Evolutionary conservation across 23 tunicate species (phyloP).

Genomic region (Trididemnum miniatum): DNA sequence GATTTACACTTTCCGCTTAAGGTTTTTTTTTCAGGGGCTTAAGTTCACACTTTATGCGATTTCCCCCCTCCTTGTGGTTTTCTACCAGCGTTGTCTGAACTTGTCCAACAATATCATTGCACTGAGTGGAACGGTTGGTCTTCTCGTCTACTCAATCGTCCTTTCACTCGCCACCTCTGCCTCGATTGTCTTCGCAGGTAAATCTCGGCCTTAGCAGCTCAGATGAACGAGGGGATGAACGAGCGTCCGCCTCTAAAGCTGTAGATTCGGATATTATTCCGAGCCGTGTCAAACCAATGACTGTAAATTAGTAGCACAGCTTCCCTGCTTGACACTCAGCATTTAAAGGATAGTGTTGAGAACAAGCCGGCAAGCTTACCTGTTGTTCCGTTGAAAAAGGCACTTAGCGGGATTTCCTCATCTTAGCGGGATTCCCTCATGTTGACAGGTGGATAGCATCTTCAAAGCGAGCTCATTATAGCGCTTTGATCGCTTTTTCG

Average conservation of each 20-base stretch:
- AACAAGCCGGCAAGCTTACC: too few species aligned
- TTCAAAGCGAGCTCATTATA: too few species aligned
- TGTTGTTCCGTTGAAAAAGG: too few species aligned
- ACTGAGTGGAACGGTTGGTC: conserved; percentile 22
- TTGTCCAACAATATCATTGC: conserved; percentile 33
- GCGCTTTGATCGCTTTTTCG: too few species aligned
- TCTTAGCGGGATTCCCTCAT: too few species aligned
- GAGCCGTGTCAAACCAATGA: too few species aligned
- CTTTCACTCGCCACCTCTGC: conserved; percentile 39
- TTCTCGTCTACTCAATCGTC: neutral
- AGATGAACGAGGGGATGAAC: neutral
- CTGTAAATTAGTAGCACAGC: too few species aligned
- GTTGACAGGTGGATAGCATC: too few species aligned
- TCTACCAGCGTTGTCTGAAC: conserved; percentile 8
- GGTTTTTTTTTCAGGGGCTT: conserved; percentile 40
- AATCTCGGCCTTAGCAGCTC: neutral
- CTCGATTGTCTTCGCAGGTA: conserved; percentile 46
- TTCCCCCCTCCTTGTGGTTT: conserved; percentile 41
- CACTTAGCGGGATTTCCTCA: too few species aligned
- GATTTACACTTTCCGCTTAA: neutral
- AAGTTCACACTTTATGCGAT: conserved; percentile 40
- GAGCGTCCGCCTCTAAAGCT: neutral
- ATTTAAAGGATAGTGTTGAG: too few species aligned
- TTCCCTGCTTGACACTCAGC: too few species aligned
- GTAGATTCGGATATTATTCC: too few species aligned